Evolutionary conservation across 2,113 vertebrate species (phyloP), one percentile per base, ranked within the genome.

Genomic region (Danionella cerebrum): DNA sequence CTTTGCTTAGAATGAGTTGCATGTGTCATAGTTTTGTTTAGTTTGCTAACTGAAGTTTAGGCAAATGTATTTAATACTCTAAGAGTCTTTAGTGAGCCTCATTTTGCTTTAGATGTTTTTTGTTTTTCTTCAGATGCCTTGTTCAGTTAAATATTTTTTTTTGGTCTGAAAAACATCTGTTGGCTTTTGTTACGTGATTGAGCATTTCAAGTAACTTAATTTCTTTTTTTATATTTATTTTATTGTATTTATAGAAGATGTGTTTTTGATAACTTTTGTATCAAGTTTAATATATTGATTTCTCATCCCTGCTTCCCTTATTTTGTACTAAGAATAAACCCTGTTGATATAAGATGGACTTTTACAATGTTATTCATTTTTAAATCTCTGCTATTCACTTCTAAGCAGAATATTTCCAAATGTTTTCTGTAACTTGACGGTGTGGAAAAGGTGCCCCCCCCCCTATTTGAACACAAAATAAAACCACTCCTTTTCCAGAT

Each of bases 271-370:
- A 21, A 65, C 77, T 79, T 86, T 88, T 87, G 83, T 84, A 84
- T 85, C 78, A 87, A 88, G 85, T 87, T 89, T 89, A 89, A 89
- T 89, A 89, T 89, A 89, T 89, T 87, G 79, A 66, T 64, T 66
- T 72, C 35, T 79, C 81, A 65, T 18, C 44, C 27, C 44, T 64
- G 18, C 60, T 74, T 73, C 69, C 66, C 51, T 39, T 48, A 76
- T 83, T 89, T 88, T 87, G 82, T 89, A 89, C 81, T 78, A 76
- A 78, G 86, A 88, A 89, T 89, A 88, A 89, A 82, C 76, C 70
- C 45, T 76, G 31, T 60, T 72, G 19, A 27, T 73, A 16, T n/a
- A 42, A 29, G 11, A 16, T 57, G n/a, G 53, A 10, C 12, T 57
- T 12, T 10, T n/a, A 10, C n/a, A n/a, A n/a, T 11, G 31, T 22